phyloP scores from a whole-genome alignment of 2,888 invertebrate species.

The Poecilus cupreus region DNA sequence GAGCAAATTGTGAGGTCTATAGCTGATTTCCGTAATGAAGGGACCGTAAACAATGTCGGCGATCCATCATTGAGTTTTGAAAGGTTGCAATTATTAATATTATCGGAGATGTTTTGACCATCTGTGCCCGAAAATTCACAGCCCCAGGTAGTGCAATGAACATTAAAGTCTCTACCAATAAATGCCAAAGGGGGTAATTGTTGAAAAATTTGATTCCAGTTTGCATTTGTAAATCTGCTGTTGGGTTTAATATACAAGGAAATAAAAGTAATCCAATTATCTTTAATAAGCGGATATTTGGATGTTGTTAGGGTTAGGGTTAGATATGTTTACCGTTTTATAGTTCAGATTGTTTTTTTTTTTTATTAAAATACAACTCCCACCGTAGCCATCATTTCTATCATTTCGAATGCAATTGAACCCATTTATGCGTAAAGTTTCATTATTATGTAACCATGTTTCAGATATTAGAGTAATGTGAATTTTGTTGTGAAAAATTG shows the following conservation, averaged over 20 bases:
- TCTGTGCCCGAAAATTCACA: neutral
- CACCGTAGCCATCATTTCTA: neutral
- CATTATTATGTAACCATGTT: no score
- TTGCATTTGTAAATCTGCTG: neutral
- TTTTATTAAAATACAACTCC: no score
- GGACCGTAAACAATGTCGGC: neutral
- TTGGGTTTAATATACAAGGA: neutral
- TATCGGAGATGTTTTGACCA: neutral
- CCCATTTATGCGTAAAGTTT: no score
- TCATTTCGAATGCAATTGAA: neutral
- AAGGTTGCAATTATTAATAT: neutral
- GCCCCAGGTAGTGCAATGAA: constrained; percentile 17
- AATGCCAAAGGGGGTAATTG: neutral
- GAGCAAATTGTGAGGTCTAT: neutral
- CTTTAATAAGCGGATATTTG: no score
- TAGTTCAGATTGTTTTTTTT: no score
- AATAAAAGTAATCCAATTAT: neutral
- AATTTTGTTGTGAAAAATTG: no score
- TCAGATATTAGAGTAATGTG: no score
- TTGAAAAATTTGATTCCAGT: neutral
- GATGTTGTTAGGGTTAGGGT: no score
- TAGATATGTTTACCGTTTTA: no score
- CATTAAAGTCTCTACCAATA: neutral
- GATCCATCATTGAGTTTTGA: neutral
- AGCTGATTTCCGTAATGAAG: neutral